A percentile compares a stretch with the other conserved stretches of the same genome.
Conservation (phyloP, 1,140 invertebrate species). For the Ylistrum balloti region DNA sequence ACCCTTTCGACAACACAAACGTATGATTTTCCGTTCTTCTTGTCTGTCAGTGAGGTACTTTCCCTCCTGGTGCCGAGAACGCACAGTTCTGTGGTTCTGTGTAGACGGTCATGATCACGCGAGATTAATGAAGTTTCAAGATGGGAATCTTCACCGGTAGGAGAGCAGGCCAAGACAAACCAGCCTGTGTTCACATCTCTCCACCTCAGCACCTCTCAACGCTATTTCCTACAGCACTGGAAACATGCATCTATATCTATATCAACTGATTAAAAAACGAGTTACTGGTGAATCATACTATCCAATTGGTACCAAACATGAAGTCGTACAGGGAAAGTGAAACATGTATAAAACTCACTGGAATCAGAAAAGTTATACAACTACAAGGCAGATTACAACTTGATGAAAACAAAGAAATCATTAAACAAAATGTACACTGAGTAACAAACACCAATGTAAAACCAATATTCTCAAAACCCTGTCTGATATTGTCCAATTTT, state of each 20-base stretch:
- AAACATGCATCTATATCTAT: neutral
- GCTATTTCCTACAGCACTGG: neutral
- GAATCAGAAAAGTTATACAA: too few relatives aligned
- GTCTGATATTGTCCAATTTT: too few relatives aligned
- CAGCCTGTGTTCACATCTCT: neutral
- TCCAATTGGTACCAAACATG: neutral
- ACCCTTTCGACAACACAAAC: neutral
- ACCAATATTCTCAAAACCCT: too few relatives aligned
- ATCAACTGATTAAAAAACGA: neutral
- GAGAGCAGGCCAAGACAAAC: neutral
- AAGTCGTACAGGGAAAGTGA: neutral
- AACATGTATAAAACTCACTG: neutral
- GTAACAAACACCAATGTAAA: too few relatives aligned
- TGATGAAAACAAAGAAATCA: too few relatives aligned
- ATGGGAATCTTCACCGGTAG: neutral
- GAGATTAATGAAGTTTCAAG: slow-evolving; percentile 39
- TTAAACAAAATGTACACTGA: too few relatives aligned
- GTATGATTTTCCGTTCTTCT: neutral
- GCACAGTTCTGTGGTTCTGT: slow-evolving; percentile 14
- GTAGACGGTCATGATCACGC: neutral
- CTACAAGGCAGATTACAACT: too few relatives aligned
- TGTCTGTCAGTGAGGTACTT: slow-evolving; percentile 3
- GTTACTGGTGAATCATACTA: slow-evolving; percentile 15
- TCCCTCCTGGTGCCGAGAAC: neutral
- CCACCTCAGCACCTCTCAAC: neutral